Evolutionary conservation across 2,888 invertebrate species (phyloP).

Genomic region (Eilema griseolum): DNA sequence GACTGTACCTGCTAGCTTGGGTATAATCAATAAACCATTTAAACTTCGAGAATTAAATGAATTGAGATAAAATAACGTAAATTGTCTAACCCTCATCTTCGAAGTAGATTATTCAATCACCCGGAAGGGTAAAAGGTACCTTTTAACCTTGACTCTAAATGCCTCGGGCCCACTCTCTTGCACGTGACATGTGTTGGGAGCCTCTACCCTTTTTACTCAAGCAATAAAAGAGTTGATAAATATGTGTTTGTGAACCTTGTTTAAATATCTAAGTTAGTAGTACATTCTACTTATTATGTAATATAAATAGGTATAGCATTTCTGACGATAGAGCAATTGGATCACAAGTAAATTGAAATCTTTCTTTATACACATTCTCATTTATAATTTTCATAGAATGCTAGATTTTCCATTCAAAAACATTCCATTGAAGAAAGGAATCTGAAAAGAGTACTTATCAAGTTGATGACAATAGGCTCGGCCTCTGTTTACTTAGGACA

Average conservation of each 20-base stretch:
- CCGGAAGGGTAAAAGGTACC: conserved; percentile 19
- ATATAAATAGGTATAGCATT: neutral
- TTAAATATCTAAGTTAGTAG: neutral
- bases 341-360: no score
- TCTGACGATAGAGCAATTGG: no score
- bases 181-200: conserved; percentile 13
- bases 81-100: conserved; percentile 13
- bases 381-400: no score
- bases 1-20: no score
- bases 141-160: conserved; percentile 16
- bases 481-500: no score
- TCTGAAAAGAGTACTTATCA: no score
- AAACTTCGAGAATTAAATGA: conserved; percentile 6
- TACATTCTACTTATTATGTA: neutral
- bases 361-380: no score
- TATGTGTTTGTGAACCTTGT: conserved; percentile 2
- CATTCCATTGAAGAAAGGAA: no score
- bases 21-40: neutral
- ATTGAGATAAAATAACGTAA: neutral
- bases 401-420: no score
- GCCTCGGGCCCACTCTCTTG: conserved; percentile 3
- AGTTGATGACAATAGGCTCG: no score
- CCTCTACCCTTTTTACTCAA: neutral
- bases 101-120: conserved; percentile 17
- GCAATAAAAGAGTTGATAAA: neutral